Evolutionary conservation across 2,797 vertebrate species (phyloP).

Genomic region (Hypotaenidia philippensis): DNA sequence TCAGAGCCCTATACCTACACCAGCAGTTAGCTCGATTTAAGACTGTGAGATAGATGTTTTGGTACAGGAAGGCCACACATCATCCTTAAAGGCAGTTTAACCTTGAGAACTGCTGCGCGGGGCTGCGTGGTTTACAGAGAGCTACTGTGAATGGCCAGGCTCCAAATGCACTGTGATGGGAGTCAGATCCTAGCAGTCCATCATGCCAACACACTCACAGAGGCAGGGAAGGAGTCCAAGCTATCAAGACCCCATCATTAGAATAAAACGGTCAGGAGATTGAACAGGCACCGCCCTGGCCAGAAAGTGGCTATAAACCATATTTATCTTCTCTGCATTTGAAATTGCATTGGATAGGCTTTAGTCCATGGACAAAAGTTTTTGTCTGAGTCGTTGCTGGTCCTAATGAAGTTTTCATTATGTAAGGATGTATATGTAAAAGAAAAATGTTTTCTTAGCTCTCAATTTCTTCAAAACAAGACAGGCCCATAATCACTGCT

Average conservation of each 20-base stretch:
- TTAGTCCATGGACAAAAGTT: neutral
- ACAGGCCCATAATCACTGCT: neutral
- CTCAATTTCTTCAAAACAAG: neutral
- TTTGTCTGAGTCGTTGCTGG: neutral
- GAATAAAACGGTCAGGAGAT: neutral
- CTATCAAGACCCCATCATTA: rapidly evolving
- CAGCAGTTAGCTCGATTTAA: neutral
- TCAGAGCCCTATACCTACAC: neutral
- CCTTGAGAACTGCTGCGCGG: neutral
- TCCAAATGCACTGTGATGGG: neutral
- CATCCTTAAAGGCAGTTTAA: neutral
- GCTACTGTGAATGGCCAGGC: neutral
- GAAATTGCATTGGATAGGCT: neutral
- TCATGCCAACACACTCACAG: rapidly evolving
- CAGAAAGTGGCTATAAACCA: neutral
- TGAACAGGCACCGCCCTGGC: neutral
- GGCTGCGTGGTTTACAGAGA: neutral
- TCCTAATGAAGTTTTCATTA: neutral
- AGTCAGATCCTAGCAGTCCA: neutral
- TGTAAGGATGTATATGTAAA: neutral
- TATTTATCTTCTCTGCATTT: neutral
- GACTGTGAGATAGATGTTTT: neutral
- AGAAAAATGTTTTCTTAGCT: neutral
- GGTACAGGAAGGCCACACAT: neutral
- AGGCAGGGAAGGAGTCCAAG: neutral